Percentiles rank a stretch among this genome's conserved stretches.
Evolutionary conservation across 2,888 invertebrate species (phyloP).

Genomic region (Sarcophaga rosellei): DNA sequence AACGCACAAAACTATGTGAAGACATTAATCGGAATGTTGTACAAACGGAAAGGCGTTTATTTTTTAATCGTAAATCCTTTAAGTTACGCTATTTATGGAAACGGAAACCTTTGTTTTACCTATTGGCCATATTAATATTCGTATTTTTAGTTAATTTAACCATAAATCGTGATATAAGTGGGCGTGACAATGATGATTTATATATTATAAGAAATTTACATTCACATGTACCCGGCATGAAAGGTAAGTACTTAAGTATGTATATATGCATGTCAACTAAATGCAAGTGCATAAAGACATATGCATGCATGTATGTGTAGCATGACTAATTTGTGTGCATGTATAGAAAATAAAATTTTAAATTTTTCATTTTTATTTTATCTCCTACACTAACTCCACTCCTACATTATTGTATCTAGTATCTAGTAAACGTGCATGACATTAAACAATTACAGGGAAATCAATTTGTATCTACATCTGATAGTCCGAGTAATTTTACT

Average conservation of each 20-base stretch:
- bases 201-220: constrained; percentile 65
- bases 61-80: constrained; percentile 51
- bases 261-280: background rate
- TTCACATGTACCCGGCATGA: constrained; percentile 79
- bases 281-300: background rate
- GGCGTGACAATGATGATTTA: constrained; percentile 68
- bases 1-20: constrained; percentile 41
- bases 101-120: constrained; percentile 71
- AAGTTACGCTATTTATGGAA: constrained; percentile 68
- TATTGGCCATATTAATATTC: constrained; percentile 71
- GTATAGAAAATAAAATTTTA: too few relatives aligned
- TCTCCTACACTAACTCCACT: background rate
- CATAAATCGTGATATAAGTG: constrained; percentile 71
- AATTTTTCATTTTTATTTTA: too few relatives aligned
- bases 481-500: background rate
- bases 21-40: constrained; percentile 62
- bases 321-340: too few relatives aligned
- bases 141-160: constrained; percentile 75
- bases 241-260: constrained; percentile 73
- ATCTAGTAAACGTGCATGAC: background rate
- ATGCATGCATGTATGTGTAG: background rate
- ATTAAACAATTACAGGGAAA: background rate
- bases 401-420: background rate
- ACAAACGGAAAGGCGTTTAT: constrained; percentile 41
- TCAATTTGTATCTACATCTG: background rate